Percentiles rank a stretch among this genome's conserved stretches.
phyloP scores from a whole-genome alignment of 2,888 invertebrate genomes.

The Siphlonurus alternatus region DNA sequence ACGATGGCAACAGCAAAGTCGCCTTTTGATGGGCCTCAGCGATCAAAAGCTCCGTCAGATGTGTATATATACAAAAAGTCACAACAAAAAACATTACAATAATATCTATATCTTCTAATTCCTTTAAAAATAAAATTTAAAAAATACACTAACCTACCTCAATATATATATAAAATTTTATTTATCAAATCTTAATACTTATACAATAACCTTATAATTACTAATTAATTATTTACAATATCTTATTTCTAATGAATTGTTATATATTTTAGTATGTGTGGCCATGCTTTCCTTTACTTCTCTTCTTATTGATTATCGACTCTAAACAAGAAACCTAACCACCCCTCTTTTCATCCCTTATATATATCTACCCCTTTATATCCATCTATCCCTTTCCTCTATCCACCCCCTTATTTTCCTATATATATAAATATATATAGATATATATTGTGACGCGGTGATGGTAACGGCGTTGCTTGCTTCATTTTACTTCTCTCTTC shows the following conservation, averaged over 20 bases:
- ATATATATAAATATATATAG: no score
- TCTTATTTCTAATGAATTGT: background rate
- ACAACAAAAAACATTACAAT: background rate
- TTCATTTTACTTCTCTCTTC: background rate
- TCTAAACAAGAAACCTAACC: background rate
- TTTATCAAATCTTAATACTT: background rate
- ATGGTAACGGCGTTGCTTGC: background rate
- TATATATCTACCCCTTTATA: background rate
- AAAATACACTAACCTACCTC: background rate
- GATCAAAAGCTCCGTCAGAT: background rate
- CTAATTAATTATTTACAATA: background rate
- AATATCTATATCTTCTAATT: no score
- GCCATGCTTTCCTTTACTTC: no score
- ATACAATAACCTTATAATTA: background rate
- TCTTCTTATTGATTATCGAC: slow-evolving; percentile 1
- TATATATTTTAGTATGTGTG: background rate
- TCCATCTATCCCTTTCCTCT: background rate
- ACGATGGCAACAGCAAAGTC: background rate
- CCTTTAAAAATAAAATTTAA: background rate
- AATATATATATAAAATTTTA: background rate
- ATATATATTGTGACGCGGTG: no score
- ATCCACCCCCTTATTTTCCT: background rate
- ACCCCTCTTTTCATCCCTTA: background rate
- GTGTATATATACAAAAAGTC: background rate
- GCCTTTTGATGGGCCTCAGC: background rate